Evolutionary conservation across 2,888 invertebrate genomes (phyloP), one percentile per base, ranked within the genome.

Genomic region (Diarsia rubi): DNA sequence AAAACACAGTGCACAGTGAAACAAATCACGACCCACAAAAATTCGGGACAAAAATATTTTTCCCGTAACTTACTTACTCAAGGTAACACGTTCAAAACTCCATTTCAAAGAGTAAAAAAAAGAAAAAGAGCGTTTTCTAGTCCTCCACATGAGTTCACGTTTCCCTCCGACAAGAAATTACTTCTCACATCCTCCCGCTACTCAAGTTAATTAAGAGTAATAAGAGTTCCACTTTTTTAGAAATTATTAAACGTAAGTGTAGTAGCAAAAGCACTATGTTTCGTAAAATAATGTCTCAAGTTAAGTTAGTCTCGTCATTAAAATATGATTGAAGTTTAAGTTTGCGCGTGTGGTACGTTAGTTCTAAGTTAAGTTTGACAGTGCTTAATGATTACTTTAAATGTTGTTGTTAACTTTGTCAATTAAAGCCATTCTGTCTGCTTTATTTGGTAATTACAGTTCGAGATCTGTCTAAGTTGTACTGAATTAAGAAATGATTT

Each of bases 151-250:
- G 86, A 88, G 86, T 89, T 88, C 94, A 94, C 94, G 93, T 94
- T 79, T 88, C 31, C 79, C 88, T 90, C 90, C 90, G 87, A 72
- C 87, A 87, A 90, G 84, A 88, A 91, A 92, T 87, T 88, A 88
- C 90, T 89, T 71, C 87, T 79, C 86, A 84, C 86, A 77, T 87
- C 86, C 75, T 64, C 71, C 76, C 83, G 81, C 85, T 89, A 89
- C 91, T 92, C 82, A 77, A 92, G 92, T 93, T 94, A 94, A 94
- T 94, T 94, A 94, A 93, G 93, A 90, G 90, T 90, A 89, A 86
- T 85, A 89, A 85, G 85, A 81, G 82, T 84, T 69, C 69, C 86
- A 86, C 85, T 90, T 91, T 90, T 90, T 86, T 87, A 90, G 79
- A 83, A 89, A 89, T 88, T 91, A 91, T 90, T 89, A 89, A 90